phyloP scores from a whole-genome alignment of 2,888 invertebrate species.

The Macrophya alboannulata region DNA sequence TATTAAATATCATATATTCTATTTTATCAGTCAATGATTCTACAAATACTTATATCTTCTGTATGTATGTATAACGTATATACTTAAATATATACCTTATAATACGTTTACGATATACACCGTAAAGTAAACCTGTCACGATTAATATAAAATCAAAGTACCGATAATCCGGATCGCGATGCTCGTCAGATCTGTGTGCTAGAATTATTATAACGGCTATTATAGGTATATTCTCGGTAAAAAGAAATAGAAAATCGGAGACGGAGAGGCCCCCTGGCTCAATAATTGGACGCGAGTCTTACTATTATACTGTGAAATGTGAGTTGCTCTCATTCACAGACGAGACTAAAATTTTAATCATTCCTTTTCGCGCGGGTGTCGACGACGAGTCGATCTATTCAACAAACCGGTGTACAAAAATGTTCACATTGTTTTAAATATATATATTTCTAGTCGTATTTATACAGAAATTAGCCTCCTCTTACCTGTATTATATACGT shows the following conservation, averaged over 20 bases:
- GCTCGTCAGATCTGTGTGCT: not conserved
- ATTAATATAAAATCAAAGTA: not conserved
- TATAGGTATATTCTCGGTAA: not conserved
- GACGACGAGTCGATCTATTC: slow-evolving; percentile 9
- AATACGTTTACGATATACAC: not conserved
- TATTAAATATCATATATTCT: too few species aligned
- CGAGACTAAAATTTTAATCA: slow-evolving; percentile 42
- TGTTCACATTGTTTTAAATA: not conserved
- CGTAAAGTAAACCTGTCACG: not conserved
- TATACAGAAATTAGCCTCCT: too few species aligned
- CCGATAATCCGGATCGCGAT: slow-evolving; percentile 25
- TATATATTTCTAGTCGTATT: too few species aligned
- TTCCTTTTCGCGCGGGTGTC: not conserved
- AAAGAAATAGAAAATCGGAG: not conserved
- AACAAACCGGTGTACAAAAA: not conserved
- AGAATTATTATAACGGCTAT: slow-evolving; percentile 12
- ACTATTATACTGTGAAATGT: not conserved
- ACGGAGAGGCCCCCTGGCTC: slow-evolving; percentile 1
- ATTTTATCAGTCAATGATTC: not conserved
- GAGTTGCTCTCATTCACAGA: slow-evolving; percentile 33
- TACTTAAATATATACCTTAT: not conserved
- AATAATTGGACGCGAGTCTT: slow-evolving; percentile 5
- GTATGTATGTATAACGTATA: too few species aligned
- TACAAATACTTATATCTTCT: too few species aligned
- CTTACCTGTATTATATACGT: too few species aligned